These are phyloP conservation scores for Strix uralensis DNA, from an alignment of 2,113 vertebrate genomes.

Conservation along the genomic window DNA sequence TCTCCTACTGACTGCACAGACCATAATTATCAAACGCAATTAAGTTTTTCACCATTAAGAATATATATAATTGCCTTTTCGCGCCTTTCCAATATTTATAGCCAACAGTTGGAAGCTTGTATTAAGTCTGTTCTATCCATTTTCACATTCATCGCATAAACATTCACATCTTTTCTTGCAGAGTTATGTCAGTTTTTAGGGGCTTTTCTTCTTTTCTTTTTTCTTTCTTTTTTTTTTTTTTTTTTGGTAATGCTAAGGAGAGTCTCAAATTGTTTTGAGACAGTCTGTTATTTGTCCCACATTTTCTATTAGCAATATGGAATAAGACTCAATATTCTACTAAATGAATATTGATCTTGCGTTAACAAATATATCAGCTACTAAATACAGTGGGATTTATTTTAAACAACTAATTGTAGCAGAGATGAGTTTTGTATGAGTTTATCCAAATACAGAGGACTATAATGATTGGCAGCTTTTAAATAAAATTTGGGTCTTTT, in stretches of 20 bases:
- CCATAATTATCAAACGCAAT: background rate
- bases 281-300: background rate
- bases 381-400: background rate
- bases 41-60: background rate
- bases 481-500: background rate
- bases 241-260: background rate
- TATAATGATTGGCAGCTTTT: background rate
- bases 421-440: background rate
- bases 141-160: background rate
- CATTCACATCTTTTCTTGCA: background rate
- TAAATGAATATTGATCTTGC: background rate
- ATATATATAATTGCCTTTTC: background rate
- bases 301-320: background rate
- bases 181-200: background rate
- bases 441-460: background rate
- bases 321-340: background rate
- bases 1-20: background rate
- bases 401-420: background rate
- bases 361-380: background rate
- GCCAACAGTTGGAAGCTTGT: background rate
- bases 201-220: rapidly evolving
- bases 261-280: background rate
- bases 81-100: background rate
- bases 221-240: background rate
- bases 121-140: background rate